Percentiles rank a stretch among this genome's conserved stretches.
Conservation (phyloP, 2,888 invertebrate species). For the Rhagonycha lutea region DNA sequence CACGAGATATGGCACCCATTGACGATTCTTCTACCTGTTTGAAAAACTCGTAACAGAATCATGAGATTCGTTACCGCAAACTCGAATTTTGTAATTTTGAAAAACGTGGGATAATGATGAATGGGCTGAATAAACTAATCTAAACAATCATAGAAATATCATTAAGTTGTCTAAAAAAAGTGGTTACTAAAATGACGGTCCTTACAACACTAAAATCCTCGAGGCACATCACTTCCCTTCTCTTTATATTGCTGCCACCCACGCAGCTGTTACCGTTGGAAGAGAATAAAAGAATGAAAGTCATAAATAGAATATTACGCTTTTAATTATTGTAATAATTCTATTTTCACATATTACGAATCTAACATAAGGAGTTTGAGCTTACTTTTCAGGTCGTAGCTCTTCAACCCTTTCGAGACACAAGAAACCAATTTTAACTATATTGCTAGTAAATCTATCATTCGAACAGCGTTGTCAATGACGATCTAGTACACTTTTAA, state of each 20-base stretch:
- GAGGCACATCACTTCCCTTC: conserved; percentile 10
- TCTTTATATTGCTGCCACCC: conserved; percentile 3
- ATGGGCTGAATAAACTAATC: not conserved
- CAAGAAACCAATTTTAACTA: not conserved
- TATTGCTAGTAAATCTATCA: not conserved
- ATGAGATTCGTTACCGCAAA: not conserved
- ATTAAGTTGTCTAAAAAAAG: not conserved
- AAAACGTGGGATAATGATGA: not conserved
- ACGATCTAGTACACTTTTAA: not conserved
- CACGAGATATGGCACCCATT: not conserved
- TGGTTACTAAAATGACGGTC: not conserved
- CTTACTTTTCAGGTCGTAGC: not conserved
- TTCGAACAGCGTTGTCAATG: not conserved
- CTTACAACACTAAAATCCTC: not conserved
- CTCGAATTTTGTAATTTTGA: not conserved
- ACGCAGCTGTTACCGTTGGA: conserved; percentile 15
- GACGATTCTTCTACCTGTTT: not conserved
- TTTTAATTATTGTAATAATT: not conserved
- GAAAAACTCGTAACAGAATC: not conserved
- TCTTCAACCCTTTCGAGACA: not conserved
- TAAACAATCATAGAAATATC: not conserved
- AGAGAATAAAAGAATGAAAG: conserved; percentile 6
- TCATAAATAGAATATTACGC: conserved; percentile 6
- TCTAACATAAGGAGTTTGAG: not conserved
- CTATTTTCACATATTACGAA: not conserved